Conservation (phyloP, 2,888 invertebrate species). For the Trissolcus brochymenae region DNA sequence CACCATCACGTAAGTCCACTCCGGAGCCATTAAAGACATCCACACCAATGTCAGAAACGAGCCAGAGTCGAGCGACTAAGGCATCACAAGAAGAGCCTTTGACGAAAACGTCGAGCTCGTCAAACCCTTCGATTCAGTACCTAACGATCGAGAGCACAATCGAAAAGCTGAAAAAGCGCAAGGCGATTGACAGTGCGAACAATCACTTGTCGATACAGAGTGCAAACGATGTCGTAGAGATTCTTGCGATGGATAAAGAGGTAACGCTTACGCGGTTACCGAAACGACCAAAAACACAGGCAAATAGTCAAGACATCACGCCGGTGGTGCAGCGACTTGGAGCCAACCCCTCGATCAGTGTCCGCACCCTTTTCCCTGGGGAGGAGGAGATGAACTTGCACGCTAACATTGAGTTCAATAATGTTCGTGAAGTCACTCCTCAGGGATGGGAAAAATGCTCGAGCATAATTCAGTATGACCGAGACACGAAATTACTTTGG, state of each 20-base stretch:
- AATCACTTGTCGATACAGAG: constrained; percentile 59
- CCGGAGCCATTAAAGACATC: constrained; percentile 53
- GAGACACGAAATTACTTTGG: constrained; percentile 88
- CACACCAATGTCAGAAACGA: constrained; percentile 13
- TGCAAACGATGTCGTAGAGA: constrained; percentile 70
- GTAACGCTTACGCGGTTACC: constrained; percentile 80
- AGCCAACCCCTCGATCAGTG: constrained; percentile 89
- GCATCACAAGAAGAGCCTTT: constrained; percentile 22
- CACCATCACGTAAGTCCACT: constrained; percentile 58
- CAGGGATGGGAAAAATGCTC: constrained; percentile 91
- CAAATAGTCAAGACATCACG: constrained; percentile 77
- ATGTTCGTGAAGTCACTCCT: constrained; percentile 84
- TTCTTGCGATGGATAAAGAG: constrained; percentile 79
- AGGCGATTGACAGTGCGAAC: constrained; percentile 67
- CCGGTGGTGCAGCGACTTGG: constrained; percentile 83
- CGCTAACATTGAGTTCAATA: constrained; percentile 85
- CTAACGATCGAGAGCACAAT: constrained; percentile 70
- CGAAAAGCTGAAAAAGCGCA: constrained; percentile 73
- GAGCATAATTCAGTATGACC: constrained; percentile 87
- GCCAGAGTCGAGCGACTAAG: constrained; percentile 23
- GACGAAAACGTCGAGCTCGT: constrained; percentile 40
- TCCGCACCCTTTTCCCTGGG: constrained; percentile 87
- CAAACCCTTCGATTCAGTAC: constrained; percentile 63
- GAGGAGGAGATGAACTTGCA: constrained; percentile 89
- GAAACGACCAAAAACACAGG: constrained; percentile 72